Evolutionary conservation across 2,797 vertebrate genomes (phyloP).

Genomic region (Psittacula derbiana): DNA sequence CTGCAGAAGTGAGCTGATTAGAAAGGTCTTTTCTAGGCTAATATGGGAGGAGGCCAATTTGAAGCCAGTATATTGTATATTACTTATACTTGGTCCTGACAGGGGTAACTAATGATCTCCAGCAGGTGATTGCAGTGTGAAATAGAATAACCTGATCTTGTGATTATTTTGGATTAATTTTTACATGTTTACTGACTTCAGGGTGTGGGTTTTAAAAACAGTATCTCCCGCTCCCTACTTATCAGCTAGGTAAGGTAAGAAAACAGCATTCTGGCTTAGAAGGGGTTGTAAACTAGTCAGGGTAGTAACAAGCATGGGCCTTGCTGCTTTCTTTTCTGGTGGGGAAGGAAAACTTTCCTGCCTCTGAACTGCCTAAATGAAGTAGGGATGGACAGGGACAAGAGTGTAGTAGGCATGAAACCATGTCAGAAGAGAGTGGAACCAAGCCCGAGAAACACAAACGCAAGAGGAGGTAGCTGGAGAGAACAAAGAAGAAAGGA

Average conservation of each 20-base stretch:
- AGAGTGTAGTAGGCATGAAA: not conserved
- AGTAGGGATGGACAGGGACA: not conserved
- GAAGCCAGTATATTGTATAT: not conserved
- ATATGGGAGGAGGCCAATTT: not conserved
- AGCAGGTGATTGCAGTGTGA: not conserved
- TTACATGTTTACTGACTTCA: not conserved
- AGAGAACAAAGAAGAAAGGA: not conserved
- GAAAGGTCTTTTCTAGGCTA: not conserved
- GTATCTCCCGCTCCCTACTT: not conserved
- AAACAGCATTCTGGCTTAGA: not conserved
- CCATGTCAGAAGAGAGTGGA: rapidly evolving
- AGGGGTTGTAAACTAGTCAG: not conserved
- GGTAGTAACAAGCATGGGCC: not conserved
- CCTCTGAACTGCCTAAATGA: not conserved
- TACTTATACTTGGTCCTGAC: not conserved
- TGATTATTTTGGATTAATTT: not conserved
- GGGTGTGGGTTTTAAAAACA: not conserved
- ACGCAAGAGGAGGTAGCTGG: not conserved
- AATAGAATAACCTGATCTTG: not conserved
- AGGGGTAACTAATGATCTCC: not conserved
- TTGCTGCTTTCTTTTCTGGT: not conserved
- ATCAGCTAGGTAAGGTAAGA: not conserved
- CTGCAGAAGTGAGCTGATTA: not conserved
- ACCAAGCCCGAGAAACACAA: not conserved
- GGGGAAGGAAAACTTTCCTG: not conserved